Conservation (phyloP, 1,140 invertebrate species). For the Monochamus saltuarius region DNA sequence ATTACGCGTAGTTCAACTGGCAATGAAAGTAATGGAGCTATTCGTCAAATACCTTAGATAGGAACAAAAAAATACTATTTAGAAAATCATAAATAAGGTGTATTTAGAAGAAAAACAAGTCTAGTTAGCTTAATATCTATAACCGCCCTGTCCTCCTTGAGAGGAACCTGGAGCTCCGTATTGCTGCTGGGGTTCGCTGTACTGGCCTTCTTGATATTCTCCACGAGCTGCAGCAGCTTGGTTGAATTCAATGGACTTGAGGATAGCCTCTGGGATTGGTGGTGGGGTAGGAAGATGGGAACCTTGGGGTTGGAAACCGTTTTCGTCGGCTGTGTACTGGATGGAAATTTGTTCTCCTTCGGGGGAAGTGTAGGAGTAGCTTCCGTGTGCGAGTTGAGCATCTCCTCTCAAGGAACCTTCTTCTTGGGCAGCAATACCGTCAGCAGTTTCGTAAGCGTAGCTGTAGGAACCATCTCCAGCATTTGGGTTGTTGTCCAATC, state of each 20-base stretch:
- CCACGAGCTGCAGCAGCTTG: conserved; percentile 40
- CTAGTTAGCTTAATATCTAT: too few relatives aligned
- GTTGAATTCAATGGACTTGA: conserved; percentile 55
- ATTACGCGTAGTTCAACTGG: too few relatives aligned
- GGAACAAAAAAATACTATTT: too few relatives aligned
- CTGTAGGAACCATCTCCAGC: conserved; percentile 31
- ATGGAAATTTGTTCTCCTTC: conserved; percentile 57
- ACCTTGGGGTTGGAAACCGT: conserved; percentile 55
- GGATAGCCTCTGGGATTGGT: conserved; percentile 45
- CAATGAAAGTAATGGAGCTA: too few relatives aligned
- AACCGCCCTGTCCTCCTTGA: too few relatives aligned
- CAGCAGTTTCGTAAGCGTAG: conserved; percentile 44
- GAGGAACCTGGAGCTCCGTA: too few relatives aligned
- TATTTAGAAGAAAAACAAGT: too few relatives aligned
- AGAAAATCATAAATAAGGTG: too few relatives aligned
- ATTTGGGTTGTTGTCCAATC: conserved; percentile 53
- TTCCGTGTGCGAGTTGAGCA: conserved; percentile 42
- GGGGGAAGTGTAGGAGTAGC: conserved; percentile 58
- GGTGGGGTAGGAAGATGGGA: too few relatives aligned
- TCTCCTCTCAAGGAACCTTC: conserved; percentile 46
- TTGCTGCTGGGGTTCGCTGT: neutral
- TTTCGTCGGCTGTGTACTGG: conserved; percentile 60
- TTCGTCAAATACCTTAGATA: too few relatives aligned
- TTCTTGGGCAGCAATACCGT: conserved; percentile 36
- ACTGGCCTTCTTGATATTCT: conserved; percentile 35